A percentile compares a stretch with the other conserved stretches of the same genome.
Evolutionary conservation across 2,888 invertebrate genomes (phyloP).

Genomic region (Norana najaformis): DNA sequence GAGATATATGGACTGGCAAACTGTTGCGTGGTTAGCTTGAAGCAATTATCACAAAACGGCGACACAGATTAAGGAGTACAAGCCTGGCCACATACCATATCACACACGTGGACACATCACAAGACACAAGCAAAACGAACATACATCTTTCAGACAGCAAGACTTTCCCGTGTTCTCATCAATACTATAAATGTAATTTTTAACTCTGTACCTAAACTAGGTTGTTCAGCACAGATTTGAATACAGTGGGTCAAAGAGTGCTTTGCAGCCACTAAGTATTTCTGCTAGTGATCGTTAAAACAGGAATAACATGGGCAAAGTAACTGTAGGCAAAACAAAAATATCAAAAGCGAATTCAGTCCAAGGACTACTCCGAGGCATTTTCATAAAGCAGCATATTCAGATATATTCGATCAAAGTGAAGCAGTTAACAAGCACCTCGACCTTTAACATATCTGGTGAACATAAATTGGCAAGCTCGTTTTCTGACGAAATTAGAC

Average conservation of each 20-base stretch:
- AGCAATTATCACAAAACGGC: neutral
- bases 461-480: constrained; percentile 9
- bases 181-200: neutral
- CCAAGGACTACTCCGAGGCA: neutral
- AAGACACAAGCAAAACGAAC: neutral
- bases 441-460: neutral
- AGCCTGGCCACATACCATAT: neutral
- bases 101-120: neutral
- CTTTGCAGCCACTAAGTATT: neutral
- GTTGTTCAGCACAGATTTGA: neutral
- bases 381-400: neutral
- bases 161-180: neutral
- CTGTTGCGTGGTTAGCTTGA: neutral
- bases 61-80: neutral
- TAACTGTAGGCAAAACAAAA: neutral
- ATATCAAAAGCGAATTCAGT: neutral
- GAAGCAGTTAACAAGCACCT: neutral
- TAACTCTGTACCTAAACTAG: neutral
- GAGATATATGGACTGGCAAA: neutral
- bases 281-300: neutral
- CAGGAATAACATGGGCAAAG: neutral
- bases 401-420: neutral
- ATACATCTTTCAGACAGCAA: neutral
- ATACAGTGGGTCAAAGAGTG: neutral
- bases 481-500: neutral